Evolutionary conservation across 2,888 invertebrate species (phyloP), one percentile per base, ranked within the genome.

Genomic region (Drosophila helvetica): DNA sequence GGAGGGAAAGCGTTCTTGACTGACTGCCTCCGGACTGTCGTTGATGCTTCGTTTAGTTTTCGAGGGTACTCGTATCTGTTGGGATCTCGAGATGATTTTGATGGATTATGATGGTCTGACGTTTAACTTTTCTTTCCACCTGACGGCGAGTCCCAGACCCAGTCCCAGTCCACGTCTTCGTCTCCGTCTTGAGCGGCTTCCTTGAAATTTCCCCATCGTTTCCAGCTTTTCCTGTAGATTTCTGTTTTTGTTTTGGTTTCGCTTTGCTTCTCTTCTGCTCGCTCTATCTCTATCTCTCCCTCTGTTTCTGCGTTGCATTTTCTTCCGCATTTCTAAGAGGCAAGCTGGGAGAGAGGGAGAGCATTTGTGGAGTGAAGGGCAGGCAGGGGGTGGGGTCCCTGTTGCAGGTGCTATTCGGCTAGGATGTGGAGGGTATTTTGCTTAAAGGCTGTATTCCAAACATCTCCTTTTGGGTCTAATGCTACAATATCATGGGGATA

Each of bases 291-390:
- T 12, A 7, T 51, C 30, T 25, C 22, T 52, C 33, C 27, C 51
- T 27, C 51, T 18, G 30, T 38, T 48, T 50, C 62, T 55, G 48
- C 53, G 52, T 66, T 65, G 50, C 48, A 73, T 57, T 66, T 66
- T 66, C 66, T 73, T 73, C 66, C 60, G 74, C 66, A 73, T 66
- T 73, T 73, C 61, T 55, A 38, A 54, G 30, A 54, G 22, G 22
- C 33, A 38, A 17, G 42, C 19, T 19, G 43, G n/a, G 19, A 42
- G 19, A 4, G 6, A 18, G 51, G 17, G 38, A 54, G 48, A 60
- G 25, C 25, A 7, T 1, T 1, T 19, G 46, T 5, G 33, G 15
- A 2, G 7, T 38, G n/a, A n/a, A n/a, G 15, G 12, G 12, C 0
- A 2, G 15, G 10, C 30, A 3, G 10, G 30, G 38, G 38, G 38